Evolutionary conservation across 2,888 invertebrate species (phyloP), one percentile per base, ranked within the genome.

Genomic region (Philopedon plagiatum): DNA sequence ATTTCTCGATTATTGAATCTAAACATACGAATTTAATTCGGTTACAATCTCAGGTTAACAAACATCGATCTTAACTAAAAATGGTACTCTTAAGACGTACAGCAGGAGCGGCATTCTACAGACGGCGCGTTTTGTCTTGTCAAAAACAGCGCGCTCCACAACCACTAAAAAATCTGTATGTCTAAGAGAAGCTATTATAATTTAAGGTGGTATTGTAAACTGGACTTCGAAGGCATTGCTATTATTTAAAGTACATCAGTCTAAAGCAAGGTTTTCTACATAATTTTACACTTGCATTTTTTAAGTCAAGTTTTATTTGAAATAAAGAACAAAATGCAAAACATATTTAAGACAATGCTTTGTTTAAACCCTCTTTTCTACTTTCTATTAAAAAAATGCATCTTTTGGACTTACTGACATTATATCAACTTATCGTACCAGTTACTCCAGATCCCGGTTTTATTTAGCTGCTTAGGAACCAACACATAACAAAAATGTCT

Each of bases 21-120:
- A 49, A 61, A 41, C 23, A 34, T 49, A 46, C 46, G 62, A 62
- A 62, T 62, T 29, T 44, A 62, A 34, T 62, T 46, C 62, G 62
- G 49, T 49, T n/a, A 19, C 26, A 46, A 61, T 15, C 18, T 44
- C 41, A 61, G 61, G 49, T 49, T 29, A 49, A 19, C 23, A 23
- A 62, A 19, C 49, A 61, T 15, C 18, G 46, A 51, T 13, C 13
- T 7, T 23, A 23, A 44, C 44, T 2, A 21, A 39, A 39, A 15
- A 39, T 13, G 15, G 2, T 39, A 39, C 39, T 15, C 15, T 15
- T 39, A 7, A 15, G 15, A 39, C n/a, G 39, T 39, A 39, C 39
- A n/a, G n/a, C n/a, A n/a, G n/a, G n/a, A n/a, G n/a, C n/a, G n/a
- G n/a, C n/a, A n/a, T n/a, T n/a, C n/a, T n/a, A n/a, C n/a, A n/a